Conservation (phyloP, 2,113 vertebrate genomes). For the Etheostoma cragini region DNA sequence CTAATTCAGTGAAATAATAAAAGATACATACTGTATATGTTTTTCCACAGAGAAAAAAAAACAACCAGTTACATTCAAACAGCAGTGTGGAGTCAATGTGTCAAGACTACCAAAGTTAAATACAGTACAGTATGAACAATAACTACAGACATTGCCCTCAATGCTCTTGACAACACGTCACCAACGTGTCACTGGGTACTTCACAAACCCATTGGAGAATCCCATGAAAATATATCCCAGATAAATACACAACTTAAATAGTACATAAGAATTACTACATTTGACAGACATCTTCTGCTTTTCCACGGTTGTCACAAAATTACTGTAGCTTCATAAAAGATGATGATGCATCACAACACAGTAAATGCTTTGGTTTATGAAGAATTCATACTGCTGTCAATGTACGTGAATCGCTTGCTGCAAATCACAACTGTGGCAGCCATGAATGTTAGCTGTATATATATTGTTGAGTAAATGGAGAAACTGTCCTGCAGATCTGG, state of each 20-base stretch:
- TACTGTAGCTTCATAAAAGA: background rate
- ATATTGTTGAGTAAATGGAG: constrained; percentile 11
- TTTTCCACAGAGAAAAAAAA: constrained; percentile 64
- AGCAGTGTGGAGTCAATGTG: constrained; percentile 67
- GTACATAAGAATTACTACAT: constrained; percentile 39
- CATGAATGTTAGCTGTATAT: background rate
- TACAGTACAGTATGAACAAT: constrained; percentile 69
- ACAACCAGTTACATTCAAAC: constrained; percentile 75
- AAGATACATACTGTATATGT: constrained; percentile 30
- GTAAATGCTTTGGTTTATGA: constrained; percentile 27
- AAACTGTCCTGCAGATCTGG: constrained; percentile 60
- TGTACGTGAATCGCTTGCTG: background rate
- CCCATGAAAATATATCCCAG: constrained; percentile 41
- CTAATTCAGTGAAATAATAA: constrained; percentile 66
- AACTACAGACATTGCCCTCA: constrained; percentile 56
- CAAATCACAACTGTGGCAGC: background rate
- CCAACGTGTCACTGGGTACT: constrained; percentile 31
- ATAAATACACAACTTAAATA: constrained; percentile 60
- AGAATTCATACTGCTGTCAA: background rate
- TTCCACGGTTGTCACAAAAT: constrained; percentile 19
- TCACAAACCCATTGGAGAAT: constrained; percentile 48
- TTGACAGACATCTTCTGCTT: constrained; percentile 28
- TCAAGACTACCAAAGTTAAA: constrained; percentile 64
- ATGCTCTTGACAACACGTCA: constrained; percentile 46
- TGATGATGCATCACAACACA: constrained; percentile 21